Conservation (phyloP, 35 echinoderm and acorn worm species). For the Lytechinus pictus region DNA sequence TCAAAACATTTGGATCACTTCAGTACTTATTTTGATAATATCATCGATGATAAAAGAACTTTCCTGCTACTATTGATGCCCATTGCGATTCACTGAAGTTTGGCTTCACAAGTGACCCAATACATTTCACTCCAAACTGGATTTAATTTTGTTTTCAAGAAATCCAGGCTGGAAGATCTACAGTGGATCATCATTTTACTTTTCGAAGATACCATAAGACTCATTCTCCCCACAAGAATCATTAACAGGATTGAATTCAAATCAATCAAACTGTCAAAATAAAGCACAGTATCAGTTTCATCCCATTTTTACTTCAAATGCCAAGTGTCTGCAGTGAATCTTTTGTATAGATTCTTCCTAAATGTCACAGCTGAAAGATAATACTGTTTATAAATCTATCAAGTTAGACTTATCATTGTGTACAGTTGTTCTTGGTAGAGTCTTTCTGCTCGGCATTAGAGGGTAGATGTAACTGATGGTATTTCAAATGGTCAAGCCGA, state of each 20-base stretch:
- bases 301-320: neutral
- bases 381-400: constrained; percentile 5
- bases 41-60: too few species aligned
- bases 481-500: neutral
- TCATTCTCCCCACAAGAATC: neutral
- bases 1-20: too few species aligned
- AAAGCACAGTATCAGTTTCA: neutral
- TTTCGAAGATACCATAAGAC: neutral
- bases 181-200: neutral
- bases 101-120: too few species aligned
- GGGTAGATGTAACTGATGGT: neutral
- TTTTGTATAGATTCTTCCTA: neutral
- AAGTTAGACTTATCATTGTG: neutral
- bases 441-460: neutral
- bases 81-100: too few species aligned
- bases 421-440: neutral
- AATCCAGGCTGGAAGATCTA: neutral
- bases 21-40: too few species aligned
- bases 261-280: neutral
- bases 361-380: constrained; percentile 4
- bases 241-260: neutral
- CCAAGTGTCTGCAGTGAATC: neutral
- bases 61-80: too few species aligned
- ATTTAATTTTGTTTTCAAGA: neutral
- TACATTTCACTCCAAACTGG: too few species aligned